These are phyloP conservation scores for Alethe castanea DNA, from an alignment of 2,113 vertebrate species.

Conservation along the genomic window DNA sequence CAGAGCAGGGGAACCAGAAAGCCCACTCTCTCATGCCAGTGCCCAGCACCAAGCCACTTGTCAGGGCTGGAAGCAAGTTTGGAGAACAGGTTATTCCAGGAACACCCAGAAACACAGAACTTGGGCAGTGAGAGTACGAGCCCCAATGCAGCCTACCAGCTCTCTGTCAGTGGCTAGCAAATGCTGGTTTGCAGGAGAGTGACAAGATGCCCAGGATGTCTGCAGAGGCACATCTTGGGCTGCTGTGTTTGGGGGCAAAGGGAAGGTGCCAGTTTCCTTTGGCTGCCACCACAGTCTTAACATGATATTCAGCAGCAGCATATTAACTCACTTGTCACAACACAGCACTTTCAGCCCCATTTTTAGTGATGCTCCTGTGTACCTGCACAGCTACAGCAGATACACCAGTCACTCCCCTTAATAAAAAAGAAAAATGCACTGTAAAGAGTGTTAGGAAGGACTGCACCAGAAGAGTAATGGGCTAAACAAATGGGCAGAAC, in stretches of 20 bases:
- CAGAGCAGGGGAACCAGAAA: neutral
- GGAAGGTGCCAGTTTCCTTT: neutral
- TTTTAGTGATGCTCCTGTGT: neutral
- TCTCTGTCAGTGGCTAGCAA: neutral
- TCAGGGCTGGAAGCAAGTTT: neutral
- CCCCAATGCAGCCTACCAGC: neutral
- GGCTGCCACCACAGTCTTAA: neutral
- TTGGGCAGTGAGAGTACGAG: rapidly evolving
- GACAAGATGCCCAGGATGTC: neutral
- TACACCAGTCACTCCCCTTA: neutral
- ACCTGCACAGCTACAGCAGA: neutral
- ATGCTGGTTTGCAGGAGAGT: neutral
- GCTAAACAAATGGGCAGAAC: neutral
- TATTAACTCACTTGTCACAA: neutral
- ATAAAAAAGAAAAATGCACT: neutral
- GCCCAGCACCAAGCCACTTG: rapidly evolving
- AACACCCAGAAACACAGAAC: rapidly evolving
- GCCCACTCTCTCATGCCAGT: rapidly evolving
- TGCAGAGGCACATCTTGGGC: rapidly evolving
- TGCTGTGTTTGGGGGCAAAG: neutral
- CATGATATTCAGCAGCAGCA: rapidly evolving
- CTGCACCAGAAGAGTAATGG: neutral
- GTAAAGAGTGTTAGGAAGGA: neutral
- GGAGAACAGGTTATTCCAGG: neutral
- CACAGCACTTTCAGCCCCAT: neutral